Conservation (phyloP, 64 coral and sea anemone genomes). For the Montipora foliosa region DNA sequence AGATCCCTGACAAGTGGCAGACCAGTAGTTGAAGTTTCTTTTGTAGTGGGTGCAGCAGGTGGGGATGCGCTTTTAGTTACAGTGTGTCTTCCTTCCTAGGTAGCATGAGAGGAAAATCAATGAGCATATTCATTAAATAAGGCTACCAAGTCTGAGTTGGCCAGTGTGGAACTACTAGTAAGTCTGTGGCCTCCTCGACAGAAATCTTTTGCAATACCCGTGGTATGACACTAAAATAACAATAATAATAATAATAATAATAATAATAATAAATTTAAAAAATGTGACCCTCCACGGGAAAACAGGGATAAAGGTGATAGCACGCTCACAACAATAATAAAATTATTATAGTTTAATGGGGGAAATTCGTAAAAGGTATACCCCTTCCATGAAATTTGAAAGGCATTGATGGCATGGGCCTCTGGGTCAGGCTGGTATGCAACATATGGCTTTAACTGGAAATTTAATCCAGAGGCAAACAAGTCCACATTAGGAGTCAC, state of each 20-base stretch:
- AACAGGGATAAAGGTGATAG: too few relatives aligned
- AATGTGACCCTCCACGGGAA: too few relatives aligned
- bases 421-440: neutral
- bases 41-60: neutral
- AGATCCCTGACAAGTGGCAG: neutral
- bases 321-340: too few relatives aligned
- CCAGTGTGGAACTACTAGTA: neutral
- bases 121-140: too few relatives aligned
- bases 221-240: too few relatives aligned
- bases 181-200: neutral
- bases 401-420: too few relatives aligned
- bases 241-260: too few relatives aligned
- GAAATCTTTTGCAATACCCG: neutral
- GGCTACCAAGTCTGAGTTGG: neutral
- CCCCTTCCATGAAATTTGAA: too few relatives aligned
- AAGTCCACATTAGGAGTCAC: neutral
- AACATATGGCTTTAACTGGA: neutral
- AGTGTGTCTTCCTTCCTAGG: neutral
- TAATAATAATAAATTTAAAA: too few relatives aligned
- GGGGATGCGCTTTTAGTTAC: neutral
- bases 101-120: neutral
- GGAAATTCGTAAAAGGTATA: too few relatives aligned
- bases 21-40: neutral
- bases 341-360: too few relatives aligned
- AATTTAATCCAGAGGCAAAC: neutral